These are phyloP conservation scores for Porites cylindrica DNA, from an alignment of 92 coral and sea anemone species.

Conservation along the genomic window DNA sequence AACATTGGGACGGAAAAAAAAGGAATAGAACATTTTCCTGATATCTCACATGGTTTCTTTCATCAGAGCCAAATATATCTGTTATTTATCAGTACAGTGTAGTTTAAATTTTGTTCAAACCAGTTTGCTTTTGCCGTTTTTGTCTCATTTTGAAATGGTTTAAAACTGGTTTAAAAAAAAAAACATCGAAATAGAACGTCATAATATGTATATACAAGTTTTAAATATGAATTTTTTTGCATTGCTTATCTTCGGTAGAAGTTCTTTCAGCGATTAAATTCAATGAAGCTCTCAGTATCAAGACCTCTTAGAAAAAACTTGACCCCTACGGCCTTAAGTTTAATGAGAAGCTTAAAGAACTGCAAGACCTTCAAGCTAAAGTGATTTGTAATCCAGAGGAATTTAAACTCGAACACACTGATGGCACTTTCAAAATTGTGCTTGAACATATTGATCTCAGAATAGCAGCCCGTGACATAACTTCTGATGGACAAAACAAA, in stretches of 20 bases:
- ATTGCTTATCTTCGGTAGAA: constrained; percentile 9
- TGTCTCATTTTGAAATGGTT: not conserved
- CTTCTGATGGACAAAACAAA: constrained; percentile 61
- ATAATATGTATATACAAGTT: not conserved
- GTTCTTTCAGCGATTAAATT: not conserved
- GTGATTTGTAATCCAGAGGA: constrained; percentile 6
- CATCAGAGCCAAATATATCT: not conserved
- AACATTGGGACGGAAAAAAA: constrained; percentile 1
- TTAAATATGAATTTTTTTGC: not conserved
- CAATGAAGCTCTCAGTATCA: constrained; percentile 22
- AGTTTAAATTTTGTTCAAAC: not conserved
- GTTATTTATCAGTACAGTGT: not conserved
- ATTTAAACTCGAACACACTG: not conserved
- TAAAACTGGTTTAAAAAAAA: not conserved
- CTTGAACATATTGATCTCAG: constrained; percentile 26
- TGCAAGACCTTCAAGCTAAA: constrained; percentile 2
- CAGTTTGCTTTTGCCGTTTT: not conserved
- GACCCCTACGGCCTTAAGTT: not conserved
- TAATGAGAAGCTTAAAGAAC: not conserved
- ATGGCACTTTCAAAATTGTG: constrained; percentile 15
- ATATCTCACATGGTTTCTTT: not conserved
- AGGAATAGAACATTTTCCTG: not conserved
- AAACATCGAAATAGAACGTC: not conserved
- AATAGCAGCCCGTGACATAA: constrained; percentile 48
- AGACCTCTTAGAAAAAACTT: not conserved